These are phyloP conservation scores for Ruditapes philippinarum DNA, from an alignment of 1,140 invertebrate genomes.

Conservation along the genomic window DNA sequence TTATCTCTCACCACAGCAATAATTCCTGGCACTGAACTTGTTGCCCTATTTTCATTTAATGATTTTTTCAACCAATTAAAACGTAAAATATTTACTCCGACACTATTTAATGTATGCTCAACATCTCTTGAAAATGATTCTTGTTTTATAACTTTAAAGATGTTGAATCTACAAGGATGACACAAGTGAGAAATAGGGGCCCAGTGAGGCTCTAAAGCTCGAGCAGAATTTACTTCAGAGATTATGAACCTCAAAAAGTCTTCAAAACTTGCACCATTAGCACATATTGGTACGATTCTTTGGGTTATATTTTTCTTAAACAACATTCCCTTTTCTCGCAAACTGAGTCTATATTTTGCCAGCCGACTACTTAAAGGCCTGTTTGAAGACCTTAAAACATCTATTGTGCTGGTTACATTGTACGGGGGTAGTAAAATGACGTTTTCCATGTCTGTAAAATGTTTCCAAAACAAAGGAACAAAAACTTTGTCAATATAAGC, in stretches of 20 bases:
- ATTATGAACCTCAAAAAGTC: conserved; percentile 52
- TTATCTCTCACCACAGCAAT: conserved; percentile 12
- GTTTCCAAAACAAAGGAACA: conserved; percentile 49
- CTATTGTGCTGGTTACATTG: neutral
- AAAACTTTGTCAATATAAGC: conserved; percentile 53
- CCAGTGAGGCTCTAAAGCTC: conserved; percentile 41
- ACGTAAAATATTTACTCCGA: conserved; percentile 27
- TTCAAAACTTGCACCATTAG: conserved; percentile 54
- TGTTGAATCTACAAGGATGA: conserved; percentile 47
- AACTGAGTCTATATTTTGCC: neutral
- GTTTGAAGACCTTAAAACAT: conserved; percentile 14
- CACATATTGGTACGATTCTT: conserved; percentile 20
- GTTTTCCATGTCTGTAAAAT: conserved; percentile 12
- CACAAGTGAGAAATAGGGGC: conserved; percentile 57
- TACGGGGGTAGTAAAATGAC: neutral
- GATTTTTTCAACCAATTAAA: conserved; percentile 35
- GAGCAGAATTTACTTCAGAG: neutral
- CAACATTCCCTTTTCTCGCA: conserved; percentile 13
- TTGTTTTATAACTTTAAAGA: conserved; percentile 43
- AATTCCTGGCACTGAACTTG: conserved; percentile 42
- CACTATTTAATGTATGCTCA: conserved; percentile 7
- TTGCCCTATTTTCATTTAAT: conserved; percentile 26
- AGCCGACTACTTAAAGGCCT: conserved; percentile 16
- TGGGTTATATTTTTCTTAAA: neutral
- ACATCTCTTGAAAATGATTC: conserved; percentile 55